A percentile compares a stretch with the other conserved stretches of the same genome.
phyloP scores from a whole-genome alignment of 2,113 vertebrate species.

The Mormyrus iriodes region DNA sequence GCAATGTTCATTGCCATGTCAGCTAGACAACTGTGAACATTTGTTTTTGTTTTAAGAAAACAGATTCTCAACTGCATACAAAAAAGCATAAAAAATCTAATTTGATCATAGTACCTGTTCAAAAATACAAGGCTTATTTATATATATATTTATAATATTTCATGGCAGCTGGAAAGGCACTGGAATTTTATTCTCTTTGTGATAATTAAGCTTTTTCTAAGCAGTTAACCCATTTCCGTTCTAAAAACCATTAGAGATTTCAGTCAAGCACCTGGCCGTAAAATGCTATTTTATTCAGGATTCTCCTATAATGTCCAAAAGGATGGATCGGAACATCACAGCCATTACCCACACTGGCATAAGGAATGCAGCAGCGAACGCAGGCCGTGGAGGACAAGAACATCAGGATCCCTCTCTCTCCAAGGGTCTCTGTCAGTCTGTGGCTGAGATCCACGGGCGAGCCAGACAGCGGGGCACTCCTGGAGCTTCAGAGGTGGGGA shows the following conservation, averaged over 20 bases:
- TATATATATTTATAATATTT: neutral
- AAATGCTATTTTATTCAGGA: neutral
- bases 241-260: neutral
- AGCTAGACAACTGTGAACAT: neutral
- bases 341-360: neutral
- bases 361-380: neutral
- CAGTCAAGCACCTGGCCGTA: neutral
- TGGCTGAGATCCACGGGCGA: conserved; percentile 46
- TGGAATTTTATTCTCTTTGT: neutral
- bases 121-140: neutral
- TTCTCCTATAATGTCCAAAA: neutral
- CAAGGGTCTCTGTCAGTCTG: conserved; percentile 40
- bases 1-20: neutral
- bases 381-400: neutral
- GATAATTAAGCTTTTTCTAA: neutral
- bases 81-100: neutral
- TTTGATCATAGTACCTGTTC: neutral
- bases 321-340: neutral
- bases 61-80: neutral
- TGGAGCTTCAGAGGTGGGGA: conserved; percentile 59
- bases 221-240: neutral
- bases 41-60: neutral
- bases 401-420: conserved; percentile 30
- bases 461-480: conserved; percentile 57
- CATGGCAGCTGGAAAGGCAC: neutral